These are phyloP conservation scores for Poecile atricapillus DNA, from an alignment of 2,113 vertebrate species.

Conservation along the genomic window DNA sequence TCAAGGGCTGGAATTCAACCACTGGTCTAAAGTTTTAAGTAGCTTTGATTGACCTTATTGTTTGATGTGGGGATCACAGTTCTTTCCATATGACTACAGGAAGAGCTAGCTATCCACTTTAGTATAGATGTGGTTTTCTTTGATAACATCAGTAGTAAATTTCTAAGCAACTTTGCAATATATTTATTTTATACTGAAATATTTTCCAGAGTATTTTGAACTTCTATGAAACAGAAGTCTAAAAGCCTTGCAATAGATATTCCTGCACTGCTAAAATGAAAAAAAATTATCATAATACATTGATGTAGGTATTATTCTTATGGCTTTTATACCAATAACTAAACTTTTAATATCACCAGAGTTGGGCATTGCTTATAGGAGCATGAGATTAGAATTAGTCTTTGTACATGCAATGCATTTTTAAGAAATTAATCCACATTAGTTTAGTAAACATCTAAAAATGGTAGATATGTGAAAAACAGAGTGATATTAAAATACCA, in stretches of 20 bases:
- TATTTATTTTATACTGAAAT: background rate
- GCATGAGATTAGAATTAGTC: background rate
- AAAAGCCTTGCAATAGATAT: background rate
- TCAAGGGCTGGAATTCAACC: background rate
- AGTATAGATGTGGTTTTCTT: background rate
- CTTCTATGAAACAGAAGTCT: background rate
- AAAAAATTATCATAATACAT: background rate
- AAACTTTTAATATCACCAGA: background rate
- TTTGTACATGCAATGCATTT: background rate
- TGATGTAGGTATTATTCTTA: background rate
- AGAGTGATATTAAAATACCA: background rate
- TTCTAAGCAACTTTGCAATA: background rate
- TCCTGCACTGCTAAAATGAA: background rate
- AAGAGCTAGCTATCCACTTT: background rate
- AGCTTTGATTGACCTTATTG: background rate
- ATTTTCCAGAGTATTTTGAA: background rate
- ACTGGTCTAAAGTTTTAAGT: background rate
- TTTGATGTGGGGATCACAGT: background rate
- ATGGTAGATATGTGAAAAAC: background rate
- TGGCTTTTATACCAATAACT: background rate
- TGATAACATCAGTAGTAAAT: rapidly evolving
- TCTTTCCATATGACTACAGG: background rate
- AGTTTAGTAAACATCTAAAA: background rate
- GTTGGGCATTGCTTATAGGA: background rate
- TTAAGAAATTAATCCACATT: background rate